Evolutionary conservation across 2,888 invertebrate species (phyloP), one percentile per base, ranked within the genome.

Genomic region (Meiosimyza decipiens): DNA sequence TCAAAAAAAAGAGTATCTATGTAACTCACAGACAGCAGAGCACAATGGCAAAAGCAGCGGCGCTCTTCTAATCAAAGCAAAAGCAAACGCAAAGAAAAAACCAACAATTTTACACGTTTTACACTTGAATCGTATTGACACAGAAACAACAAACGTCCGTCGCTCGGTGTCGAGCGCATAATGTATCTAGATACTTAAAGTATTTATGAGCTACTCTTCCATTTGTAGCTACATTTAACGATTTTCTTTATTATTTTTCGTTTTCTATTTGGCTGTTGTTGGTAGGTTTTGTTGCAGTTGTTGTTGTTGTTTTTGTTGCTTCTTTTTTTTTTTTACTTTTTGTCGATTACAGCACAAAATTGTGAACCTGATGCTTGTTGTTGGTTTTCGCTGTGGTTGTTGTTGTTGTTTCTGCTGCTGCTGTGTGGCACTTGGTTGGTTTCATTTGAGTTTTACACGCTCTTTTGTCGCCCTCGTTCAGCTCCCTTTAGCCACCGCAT

Each of bases 131-230:
- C 60, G 40, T 22, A 62, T 22, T 62, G 60, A 62, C 60, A 62
- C 60, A 62, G 60, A 62, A 62, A 57, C 15, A 57, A 57, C 57
- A 57, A 57, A 57, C 22, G 57, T 57, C 40, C 40, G 40, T 40
- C 40, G 40, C 9, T 40, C 9, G 57, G 22, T 57, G 28, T 57
- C 11, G 57, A 62, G 60, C 60, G 60, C 60, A 47, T 47, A 62
- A 62, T 62, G 60, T 62, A 62, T 62, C 60, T 47, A 62, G 60
- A 62, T 62, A 62, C 60, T 62, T 62, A 40, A 62, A 47, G 47
- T 62, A 62, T 62, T n/a, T 47, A 33, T n/a, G 60, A 16, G 40
- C 16, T 47, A 40, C 57, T 57, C 57, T 57, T 28, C 57, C 28
- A 40, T 28, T 57, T 28, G 57, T 12, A 57, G 22, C 57, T 57